phyloP scores from a whole-genome alignment of 2,797 vertebrate species.

The Pantherophis vulpinus region DNA sequence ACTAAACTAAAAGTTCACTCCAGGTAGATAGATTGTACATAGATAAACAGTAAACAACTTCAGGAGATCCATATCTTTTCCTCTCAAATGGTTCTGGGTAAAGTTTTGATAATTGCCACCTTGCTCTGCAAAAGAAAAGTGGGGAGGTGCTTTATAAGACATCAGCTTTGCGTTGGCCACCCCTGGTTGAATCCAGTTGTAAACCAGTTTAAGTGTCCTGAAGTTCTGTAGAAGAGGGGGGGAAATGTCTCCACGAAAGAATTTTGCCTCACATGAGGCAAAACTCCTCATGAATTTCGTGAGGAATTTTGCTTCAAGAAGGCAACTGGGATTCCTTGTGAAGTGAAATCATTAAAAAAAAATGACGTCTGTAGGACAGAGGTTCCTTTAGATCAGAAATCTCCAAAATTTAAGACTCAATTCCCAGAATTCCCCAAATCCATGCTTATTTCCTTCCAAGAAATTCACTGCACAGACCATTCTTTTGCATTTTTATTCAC shows the following conservation, averaged over 20 bases:
- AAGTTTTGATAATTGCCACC: background rate
- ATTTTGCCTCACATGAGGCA: background rate
- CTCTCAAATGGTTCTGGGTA: background rate
- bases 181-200: background rate
- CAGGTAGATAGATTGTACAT: too few species aligned
- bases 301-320: background rate
- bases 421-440: background rate
- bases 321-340: background rate
- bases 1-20: too few species aligned
- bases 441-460: background rate
- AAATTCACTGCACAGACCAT: background rate
- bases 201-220: background rate
- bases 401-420: background rate
- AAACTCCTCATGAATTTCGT: background rate
- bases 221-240: background rate
- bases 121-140: background rate
- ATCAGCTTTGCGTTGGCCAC: background rate
- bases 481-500: background rate
- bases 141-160: background rate
- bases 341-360: too few species aligned
- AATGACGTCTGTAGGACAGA: too few species aligned
- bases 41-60: too few species aligned
- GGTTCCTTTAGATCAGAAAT: background rate
- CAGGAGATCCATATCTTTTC: background rate
- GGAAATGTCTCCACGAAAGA: background rate